Evolutionary conservation across 2,888 invertebrate genomes (phyloP).

Genomic region (Drosophila testacea): DNA sequence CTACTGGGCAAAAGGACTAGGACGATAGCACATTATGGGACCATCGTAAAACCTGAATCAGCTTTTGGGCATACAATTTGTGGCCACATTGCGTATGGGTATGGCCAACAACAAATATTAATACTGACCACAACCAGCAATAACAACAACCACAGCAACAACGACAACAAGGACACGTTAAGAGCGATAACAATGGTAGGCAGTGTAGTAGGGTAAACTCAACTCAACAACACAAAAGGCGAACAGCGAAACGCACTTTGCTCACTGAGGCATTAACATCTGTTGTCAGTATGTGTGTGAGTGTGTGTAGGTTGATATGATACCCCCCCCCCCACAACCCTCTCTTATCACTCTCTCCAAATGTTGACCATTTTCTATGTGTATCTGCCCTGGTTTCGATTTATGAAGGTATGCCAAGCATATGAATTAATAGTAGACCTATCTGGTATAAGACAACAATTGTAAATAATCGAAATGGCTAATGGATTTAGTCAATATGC

Average conservation of each 20-base stretch:
- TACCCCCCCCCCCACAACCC: neutral
- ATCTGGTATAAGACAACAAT: slow-evolving; percentile 14
- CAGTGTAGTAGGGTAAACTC: slow-evolving; percentile 31
- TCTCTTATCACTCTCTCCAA: neutral
- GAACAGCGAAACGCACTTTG: slow-evolving; percentile 79
- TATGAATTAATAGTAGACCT: slow-evolving; percentile 14
- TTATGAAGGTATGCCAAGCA: slow-evolving; percentile 34
- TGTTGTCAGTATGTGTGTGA: slow-evolving; percentile 54
- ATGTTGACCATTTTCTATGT: slow-evolving; percentile 29
- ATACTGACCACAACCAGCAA: slow-evolving; percentile 63
- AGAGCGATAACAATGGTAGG: slow-evolving; percentile 39
- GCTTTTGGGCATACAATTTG: slow-evolving; percentile 70
- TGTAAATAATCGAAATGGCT: slow-evolving; percentile 51
- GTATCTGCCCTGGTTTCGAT: slow-evolving; percentile 36
- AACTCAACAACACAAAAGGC: slow-evolving; percentile 46
- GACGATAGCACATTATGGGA: slow-evolving; percentile 32
- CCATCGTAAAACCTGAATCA: slow-evolving; percentile 71
- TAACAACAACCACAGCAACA: slow-evolving; percentile 20
- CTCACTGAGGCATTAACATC: slow-evolving; percentile 77
- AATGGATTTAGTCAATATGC: slow-evolving; percentile 59
- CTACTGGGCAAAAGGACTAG: neutral
- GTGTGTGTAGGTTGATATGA: slow-evolving; percentile 5
- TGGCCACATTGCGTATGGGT: slow-evolving; percentile 63
- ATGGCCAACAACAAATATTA: slow-evolving; percentile 52
- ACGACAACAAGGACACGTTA: slow-evolving; percentile 19